Percentiles rank a stretch among this genome's conserved stretches.
Conservation (phyloP, 1,140 invertebrate species). For the Drosophila aff. region DNA sequence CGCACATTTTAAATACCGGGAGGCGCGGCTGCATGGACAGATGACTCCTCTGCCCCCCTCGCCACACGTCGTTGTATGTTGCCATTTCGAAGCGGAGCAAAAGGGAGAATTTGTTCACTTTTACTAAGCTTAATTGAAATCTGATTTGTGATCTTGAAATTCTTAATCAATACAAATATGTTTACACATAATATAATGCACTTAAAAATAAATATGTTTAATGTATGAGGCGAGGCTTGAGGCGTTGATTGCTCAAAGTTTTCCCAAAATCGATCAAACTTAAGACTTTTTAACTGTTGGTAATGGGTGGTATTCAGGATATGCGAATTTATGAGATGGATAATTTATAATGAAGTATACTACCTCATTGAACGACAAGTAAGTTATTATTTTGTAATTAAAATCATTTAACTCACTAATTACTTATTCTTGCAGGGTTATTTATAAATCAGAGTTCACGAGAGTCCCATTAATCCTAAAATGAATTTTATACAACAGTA, state of each 20-base stretch:
- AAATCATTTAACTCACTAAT: not conserved
- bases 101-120: conserved; percentile 14
- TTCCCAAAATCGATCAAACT: conserved; percentile 36
- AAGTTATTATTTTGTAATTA: not conserved
- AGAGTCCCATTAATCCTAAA: no score
- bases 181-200: conserved; percentile 76
- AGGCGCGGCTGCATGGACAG: conserved; percentile 1
- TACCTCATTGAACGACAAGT: not conserved
- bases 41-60: conserved; percentile 1
- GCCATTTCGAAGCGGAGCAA: conserved; percentile 40
- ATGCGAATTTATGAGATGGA: no score
- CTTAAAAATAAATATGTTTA: conserved; percentile 69
- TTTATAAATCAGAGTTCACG: not conserved
- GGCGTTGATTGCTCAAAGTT: conserved; percentile 76
- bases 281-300: not conserved
- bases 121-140: conserved; percentile 71
- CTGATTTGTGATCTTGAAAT: conserved; percentile 81
- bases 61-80: conserved; percentile 15
- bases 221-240: conserved; percentile 55
- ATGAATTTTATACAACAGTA: not conserved
- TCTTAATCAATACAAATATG: conserved; percentile 74
- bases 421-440: not conserved
- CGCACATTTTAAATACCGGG: not conserved
- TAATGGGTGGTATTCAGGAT: not conserved
- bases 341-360: no score